Conservation (phyloP, 2,888 invertebrate species). For the Alviniconcha strummeri region DNA sequence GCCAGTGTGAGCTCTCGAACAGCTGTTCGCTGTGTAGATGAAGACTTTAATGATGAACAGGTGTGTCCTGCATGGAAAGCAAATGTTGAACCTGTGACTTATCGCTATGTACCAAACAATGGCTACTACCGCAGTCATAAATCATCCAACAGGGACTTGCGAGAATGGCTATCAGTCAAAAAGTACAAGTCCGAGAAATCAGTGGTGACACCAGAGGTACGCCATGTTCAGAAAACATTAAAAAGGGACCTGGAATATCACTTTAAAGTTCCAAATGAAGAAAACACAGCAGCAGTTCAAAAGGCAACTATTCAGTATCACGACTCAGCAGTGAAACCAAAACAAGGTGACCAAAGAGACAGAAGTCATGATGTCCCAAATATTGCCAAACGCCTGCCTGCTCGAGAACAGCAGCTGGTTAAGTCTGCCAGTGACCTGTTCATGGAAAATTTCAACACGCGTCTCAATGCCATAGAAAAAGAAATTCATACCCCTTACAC, state of each 20-base stretch:
- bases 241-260: constrained; percentile 54
- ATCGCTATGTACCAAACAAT: constrained; percentile 63
- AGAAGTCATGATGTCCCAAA: neutral
- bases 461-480: constrained; percentile 33
- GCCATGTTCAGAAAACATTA: constrained; percentile 55
- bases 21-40: constrained; percentile 50
- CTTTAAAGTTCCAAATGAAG: constrained; percentile 39
- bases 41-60: constrained; percentile 49
- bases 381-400: neutral
- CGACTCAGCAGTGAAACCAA: neutral
- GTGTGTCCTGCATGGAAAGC: constrained; percentile 57
- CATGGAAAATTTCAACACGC: constrained; percentile 56
- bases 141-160: constrained; percentile 45
- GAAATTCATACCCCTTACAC: constrained; percentile 11
- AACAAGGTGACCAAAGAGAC: neutral
- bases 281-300: neutral
- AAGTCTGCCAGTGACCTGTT: constrained; percentile 60
- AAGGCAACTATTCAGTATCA: neutral
- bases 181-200: constrained; percentile 46
- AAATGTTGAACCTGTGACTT: constrained; percentile 65
- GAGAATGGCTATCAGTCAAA: constrained; percentile 53
- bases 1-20: constrained; percentile 41
- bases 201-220: constrained; percentile 49
- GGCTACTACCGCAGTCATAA: constrained; percentile 63
- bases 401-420: constrained; percentile 37